Percentiles rank a stretch among this genome's conserved stretches.
These are phyloP conservation scores for Micoletzkya japonica DNA, from an alignment of 2,888 invertebrate species.

Conservation along the genomic window DNA sequence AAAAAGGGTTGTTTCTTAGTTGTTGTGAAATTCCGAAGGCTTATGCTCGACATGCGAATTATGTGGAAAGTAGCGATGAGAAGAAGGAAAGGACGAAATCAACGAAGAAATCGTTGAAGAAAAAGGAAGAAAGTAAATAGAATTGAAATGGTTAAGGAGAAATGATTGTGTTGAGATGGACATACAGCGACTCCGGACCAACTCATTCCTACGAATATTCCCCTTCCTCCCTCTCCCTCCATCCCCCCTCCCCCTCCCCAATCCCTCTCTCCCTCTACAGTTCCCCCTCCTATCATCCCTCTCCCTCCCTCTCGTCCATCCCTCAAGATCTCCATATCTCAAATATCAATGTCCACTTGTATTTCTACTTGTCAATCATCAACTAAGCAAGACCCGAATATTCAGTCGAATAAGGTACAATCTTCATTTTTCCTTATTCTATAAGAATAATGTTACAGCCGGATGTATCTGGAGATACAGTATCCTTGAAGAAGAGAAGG, in stretches of 20 bases:
- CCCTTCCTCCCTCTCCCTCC: not conserved
- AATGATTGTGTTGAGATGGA: not conserved
- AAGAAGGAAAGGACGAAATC: not conserved
- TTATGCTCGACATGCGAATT: too few species aligned
- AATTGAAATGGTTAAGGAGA: not conserved
- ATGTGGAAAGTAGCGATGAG: too few species aligned
- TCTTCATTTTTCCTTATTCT: too few species aligned
- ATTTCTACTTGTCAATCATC: too few species aligned
- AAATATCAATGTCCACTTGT: too few species aligned
- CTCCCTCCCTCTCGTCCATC: not conserved
- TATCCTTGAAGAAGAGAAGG: too few species aligned
- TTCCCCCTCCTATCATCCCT: slow-evolving; percentile 3
- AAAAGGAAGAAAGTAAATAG: not conserved
- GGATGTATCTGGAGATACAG: too few species aligned
- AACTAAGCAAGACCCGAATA: too few species aligned
- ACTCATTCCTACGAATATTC: not conserved
- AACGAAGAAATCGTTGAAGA: slow-evolving; percentile 1
- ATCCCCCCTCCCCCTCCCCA: not conserved
- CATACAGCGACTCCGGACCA: not conserved
- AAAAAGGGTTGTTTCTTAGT: too few species aligned
- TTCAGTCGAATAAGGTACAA: too few species aligned
- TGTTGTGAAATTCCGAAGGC: too few species aligned
- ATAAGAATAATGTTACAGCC: too few species aligned
- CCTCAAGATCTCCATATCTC: slow-evolving; percentile 20
- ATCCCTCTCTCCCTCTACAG: slow-evolving; percentile 5